phyloP scores from a whole-genome alignment of 1,140 invertebrate species.

The Platorchestia sp. region DNA sequence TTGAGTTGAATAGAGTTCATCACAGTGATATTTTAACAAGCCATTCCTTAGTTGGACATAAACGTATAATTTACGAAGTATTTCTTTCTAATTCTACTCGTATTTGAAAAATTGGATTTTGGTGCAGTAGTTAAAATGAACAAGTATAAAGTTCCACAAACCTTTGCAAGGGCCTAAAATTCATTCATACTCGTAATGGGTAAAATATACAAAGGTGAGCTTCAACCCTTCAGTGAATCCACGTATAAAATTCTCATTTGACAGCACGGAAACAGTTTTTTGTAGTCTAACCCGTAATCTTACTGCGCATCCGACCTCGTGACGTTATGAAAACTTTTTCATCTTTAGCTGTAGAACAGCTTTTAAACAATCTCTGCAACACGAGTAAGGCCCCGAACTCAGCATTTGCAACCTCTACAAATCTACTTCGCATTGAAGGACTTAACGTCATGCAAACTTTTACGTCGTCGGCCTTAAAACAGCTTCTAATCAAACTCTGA shows the following conservation, averaged over 20 bases:
- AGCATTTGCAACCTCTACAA: too few species aligned
- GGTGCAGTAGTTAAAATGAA: neutral
- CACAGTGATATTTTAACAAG: neutral
- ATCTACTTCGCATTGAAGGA: neutral
- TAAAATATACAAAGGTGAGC: neutral
- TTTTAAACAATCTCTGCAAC: neutral
- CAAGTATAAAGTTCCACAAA: neutral
- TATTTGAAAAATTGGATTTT: neutral
- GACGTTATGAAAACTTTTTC: neutral
- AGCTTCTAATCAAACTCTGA: neutral
- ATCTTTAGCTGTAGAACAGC: neutral
- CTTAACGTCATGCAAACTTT: conserved; percentile 8
- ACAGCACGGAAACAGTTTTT: neutral
- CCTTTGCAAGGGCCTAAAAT: neutral
- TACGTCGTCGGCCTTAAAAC: neutral
- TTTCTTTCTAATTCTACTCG: neutral
- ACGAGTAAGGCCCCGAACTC: neutral
- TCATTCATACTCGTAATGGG: neutral
- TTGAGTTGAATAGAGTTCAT: neutral
- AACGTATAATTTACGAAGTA: neutral
- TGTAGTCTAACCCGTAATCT: neutral
- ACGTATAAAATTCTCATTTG: neutral
- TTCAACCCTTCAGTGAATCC: neutral
- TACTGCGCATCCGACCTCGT: neutral
- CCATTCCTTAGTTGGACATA: too few species aligned